These are phyloP conservation scores for Volucella inflata DNA, from an alignment of 2,888 invertebrate genomes.

Conservation along the genomic window DNA sequence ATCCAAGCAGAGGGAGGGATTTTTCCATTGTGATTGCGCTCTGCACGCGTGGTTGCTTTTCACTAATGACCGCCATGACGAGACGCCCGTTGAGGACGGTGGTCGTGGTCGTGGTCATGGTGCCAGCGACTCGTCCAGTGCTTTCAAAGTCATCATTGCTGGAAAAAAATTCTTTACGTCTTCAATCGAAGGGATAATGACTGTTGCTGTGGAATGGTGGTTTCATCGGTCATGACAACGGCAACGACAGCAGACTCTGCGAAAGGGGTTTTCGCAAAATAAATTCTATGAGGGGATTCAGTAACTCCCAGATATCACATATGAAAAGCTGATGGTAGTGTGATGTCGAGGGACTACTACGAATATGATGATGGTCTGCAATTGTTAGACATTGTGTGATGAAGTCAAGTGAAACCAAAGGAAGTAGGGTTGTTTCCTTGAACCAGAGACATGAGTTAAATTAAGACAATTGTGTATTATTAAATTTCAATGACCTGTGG, in stretches of 20 bases:
- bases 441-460: background rate
- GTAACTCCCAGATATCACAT: background rate
- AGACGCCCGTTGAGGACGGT: background rate
- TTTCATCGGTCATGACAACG: no score
- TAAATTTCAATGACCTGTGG: conserved; percentile 46
- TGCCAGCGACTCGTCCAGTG: no score
- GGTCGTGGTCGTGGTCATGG: no score
- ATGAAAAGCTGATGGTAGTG: background rate
- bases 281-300: background rate
- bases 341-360: background rate
- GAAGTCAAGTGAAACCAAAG: conserved; percentile 60
- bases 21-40: conserved; percentile 40
- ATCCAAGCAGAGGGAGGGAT: conserved; percentile 2
- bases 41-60: conserved; percentile 27
- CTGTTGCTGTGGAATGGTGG: background rate
- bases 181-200: conserved; percentile 55
- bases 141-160: conserved; percentile 25
- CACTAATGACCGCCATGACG: conserved; percentile 7
- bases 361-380: conserved; percentile 28
- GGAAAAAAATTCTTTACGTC: conserved; percentile 51
- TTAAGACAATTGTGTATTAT: conserved; percentile 24
- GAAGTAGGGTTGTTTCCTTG: conserved; percentile 3
- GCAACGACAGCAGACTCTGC: background rate
- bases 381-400: conserved; percentile 48
- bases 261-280: conserved; percentile 22